phyloP scores from a whole-genome alignment of 2,113 vertebrate genomes.

The Salvator merianae region DNA sequence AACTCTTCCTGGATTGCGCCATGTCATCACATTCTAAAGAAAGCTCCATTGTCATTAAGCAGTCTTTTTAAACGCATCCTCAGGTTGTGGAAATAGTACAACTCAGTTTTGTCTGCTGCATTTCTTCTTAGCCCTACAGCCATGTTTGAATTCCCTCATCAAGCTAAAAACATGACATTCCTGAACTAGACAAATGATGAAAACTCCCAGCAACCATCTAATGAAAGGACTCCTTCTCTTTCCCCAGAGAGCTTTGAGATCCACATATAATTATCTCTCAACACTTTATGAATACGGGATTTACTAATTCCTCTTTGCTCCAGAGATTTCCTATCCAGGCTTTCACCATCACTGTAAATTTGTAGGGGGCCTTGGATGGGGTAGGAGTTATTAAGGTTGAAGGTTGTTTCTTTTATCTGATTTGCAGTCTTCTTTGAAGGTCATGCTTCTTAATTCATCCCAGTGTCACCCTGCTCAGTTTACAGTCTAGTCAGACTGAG shows the following conservation, averaged over 20 bases:
- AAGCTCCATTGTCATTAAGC: neutral
- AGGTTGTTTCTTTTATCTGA: constrained; percentile 38
- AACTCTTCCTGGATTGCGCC: neutral
- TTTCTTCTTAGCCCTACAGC: constrained; percentile 70
- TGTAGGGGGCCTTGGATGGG: constrained; percentile 45
- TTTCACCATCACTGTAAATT: constrained; percentile 62
- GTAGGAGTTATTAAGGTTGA: constrained; percentile 20
- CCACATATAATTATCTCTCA: constrained; percentile 70
- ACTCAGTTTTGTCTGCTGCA: constrained; percentile 52
- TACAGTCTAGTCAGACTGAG: neutral
- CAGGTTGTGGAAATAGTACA: constrained; percentile 11
- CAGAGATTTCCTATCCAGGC: constrained; percentile 51
- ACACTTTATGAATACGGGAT: constrained; percentile 62
- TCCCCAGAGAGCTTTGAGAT: constrained; percentile 68
- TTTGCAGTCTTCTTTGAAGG: constrained; percentile 16
- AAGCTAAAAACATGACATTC: constrained; percentile 67
- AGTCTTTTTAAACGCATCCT: neutral
- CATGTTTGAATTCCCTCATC: constrained; percentile 67
- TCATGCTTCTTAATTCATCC: constrained; percentile 12
- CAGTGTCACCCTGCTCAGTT: neutral
- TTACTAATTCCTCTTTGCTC: constrained; percentile 69
- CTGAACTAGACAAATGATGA: constrained; percentile 71
- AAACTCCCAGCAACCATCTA: constrained; percentile 67
- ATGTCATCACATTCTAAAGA: rapidly evolving
- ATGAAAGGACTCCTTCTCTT: constrained; percentile 72